Percentiles rank a stretch among this genome's conserved stretches.
These are phyloP conservation scores for Carabus problematicus DNA, from an alignment of 2,888 invertebrate species.

Conservation along the genomic window DNA sequence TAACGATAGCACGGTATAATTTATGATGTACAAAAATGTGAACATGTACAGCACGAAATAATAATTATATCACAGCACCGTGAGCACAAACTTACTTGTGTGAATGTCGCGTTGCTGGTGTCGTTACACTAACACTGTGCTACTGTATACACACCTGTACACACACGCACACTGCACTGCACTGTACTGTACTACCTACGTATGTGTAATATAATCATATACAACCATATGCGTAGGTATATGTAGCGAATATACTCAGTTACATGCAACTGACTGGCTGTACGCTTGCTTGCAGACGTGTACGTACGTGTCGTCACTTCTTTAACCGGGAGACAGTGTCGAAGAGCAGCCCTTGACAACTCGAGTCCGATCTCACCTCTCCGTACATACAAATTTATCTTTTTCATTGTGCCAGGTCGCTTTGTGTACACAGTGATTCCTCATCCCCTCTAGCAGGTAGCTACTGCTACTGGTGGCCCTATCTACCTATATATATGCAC, in stretches of 20 bases:
- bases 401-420: conserved; percentile 19
- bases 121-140: neutral
- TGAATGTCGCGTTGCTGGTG: conserved; percentile 4
- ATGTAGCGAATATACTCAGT: neutral
- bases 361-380: conserved; percentile 13
- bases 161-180: neutral
- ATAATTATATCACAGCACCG: neutral
- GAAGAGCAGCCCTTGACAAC: conserved; percentile 28
- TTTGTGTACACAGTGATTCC: too few species aligned
- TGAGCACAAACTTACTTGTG: neutral
- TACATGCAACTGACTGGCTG: conserved; percentile 13
- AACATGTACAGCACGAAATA: too few species aligned
- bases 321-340: conserved; percentile 6
- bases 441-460: too few species aligned
- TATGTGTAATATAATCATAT: neutral
- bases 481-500: conserved; percentile 12
- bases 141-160: neutral
- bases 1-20: too few species aligned
- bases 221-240: too few species aligned
- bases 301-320: conserved; percentile 16
- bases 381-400: conserved; percentile 36
- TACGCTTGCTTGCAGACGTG: neutral
- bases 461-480: conserved; percentile 13
- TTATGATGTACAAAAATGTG: too few species aligned
- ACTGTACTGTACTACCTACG: neutral